A percentile compares a stretch with the other conserved stretches of the same genome.
These are phyloP conservation scores for Epiblema foenella DNA, from an alignment of 2,888 invertebrate genomes.

Conservation along the genomic window DNA sequence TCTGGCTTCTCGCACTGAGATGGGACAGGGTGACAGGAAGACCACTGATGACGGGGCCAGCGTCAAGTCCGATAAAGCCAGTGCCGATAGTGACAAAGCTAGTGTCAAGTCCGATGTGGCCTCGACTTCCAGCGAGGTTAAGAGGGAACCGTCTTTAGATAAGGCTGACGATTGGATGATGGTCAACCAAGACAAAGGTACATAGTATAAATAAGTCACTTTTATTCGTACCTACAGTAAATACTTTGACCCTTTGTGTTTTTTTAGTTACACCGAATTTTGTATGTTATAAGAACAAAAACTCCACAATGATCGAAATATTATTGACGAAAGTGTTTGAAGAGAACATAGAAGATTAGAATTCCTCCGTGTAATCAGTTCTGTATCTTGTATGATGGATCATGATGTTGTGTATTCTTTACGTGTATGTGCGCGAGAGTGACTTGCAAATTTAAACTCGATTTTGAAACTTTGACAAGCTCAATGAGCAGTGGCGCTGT, in stretches of 20 bases:
- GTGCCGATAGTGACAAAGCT: constrained; percentile 48
- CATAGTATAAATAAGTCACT: not conserved
- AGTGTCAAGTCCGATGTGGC: constrained; percentile 42
- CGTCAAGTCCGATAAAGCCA: constrained; percentile 43
- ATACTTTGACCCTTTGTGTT: no score
- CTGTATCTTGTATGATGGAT: no score
- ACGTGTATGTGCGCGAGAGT: no score
- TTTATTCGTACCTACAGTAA: no score
- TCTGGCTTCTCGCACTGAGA: constrained; percentile 53
- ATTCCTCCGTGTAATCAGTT: no score
- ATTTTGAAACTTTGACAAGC: no score
- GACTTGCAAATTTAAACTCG: no score
- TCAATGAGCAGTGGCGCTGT: no score
- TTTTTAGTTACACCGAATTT: no score
- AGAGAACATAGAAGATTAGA: not conserved
- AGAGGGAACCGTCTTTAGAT: constrained; percentile 63
- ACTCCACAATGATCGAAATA: no score
- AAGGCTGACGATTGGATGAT: constrained; percentile 73
- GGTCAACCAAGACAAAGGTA: constrained; percentile 75
- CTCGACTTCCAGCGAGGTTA: constrained; percentile 33
- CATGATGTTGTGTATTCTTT: no score
- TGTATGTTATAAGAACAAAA: not conserved
- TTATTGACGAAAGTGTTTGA: not conserved
- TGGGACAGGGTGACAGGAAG: constrained; percentile 54
- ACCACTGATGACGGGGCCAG: constrained; percentile 45